Evolutionary conservation across 2,888 invertebrate genomes (phyloP).

Genomic region (Melanotus villosus): DNA sequence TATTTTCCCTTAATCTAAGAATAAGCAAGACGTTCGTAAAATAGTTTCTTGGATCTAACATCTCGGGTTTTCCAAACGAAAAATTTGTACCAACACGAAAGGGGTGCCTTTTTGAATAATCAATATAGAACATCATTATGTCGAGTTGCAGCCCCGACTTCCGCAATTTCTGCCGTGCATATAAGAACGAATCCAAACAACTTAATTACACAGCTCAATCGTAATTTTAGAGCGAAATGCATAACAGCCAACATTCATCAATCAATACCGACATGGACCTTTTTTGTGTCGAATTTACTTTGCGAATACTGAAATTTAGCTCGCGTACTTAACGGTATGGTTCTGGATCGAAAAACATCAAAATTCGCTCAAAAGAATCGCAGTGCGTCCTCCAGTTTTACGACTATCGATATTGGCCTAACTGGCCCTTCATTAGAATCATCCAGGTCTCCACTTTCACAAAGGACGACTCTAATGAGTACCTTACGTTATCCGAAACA

Average conservation of each 20-base stretch:
- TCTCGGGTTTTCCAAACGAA: neutral
- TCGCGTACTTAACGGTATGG: neutral
- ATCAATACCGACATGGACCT: conserved; percentile 3
- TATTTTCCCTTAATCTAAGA: conserved; percentile 10
- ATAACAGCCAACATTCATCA: conserved; percentile 27
- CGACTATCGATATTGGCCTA: conserved; percentile 19
- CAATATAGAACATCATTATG: neutral
- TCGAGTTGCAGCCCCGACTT: neutral
- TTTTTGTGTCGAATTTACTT: conserved; percentile 12
- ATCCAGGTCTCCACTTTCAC: conserved; percentile 14
- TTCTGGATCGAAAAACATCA: conserved; percentile 1
- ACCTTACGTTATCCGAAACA: neutral
- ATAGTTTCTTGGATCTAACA: conserved; percentile 3
- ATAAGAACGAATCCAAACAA: conserved; percentile 24
- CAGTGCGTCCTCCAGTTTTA: conserved; percentile 11
- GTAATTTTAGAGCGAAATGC: conserved; percentile 21
- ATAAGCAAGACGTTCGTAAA: conserved; percentile 12
- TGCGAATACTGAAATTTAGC: conserved; percentile 9
- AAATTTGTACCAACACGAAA: no score
- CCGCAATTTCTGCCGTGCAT: conserved; percentile 2
- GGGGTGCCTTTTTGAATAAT: conserved; percentile 7
- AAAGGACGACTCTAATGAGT: conserved; percentile 11
- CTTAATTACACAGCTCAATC: conserved; percentile 18
- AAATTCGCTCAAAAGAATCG: neutral
- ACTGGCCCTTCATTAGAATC: conserved; percentile 20